Percentiles rank a stretch among this genome's conserved stretches.
Evolutionary conservation across 2,113 vertebrate genomes (phyloP).

Genomic region (Sapayoa aenigma): DNA sequence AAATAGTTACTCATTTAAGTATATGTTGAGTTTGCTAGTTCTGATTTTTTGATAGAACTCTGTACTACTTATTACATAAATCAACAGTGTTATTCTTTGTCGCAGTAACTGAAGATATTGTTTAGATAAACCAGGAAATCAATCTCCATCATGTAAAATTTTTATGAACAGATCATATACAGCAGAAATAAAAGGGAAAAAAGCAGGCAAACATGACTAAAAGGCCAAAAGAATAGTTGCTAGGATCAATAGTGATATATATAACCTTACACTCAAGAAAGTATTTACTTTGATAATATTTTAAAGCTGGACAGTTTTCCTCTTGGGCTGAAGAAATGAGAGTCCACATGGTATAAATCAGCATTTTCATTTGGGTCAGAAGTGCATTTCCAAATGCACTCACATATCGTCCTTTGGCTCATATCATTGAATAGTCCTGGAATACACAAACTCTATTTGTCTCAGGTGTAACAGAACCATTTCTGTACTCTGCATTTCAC

Average conservation of each 20-base stretch:
- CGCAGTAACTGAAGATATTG: neutral
- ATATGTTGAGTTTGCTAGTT: neutral
- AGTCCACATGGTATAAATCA: neutral
- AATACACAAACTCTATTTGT: neutral
- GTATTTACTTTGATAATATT: neutral
- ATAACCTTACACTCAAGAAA: neutral
- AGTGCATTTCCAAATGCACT: neutral
- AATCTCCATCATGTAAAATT: neutral
- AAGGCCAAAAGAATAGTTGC: neutral
- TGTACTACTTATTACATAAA: neutral
- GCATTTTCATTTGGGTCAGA: neutral
- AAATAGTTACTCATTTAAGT: neutral
- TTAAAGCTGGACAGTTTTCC: neutral
- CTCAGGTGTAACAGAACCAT: neutral
- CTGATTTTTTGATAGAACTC: neutral
- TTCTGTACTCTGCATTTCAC: neutral
- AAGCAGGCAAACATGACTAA: neutral
- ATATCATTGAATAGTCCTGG: neutral
- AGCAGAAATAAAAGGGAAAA: neutral
- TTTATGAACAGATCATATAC: neutral
- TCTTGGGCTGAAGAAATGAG: neutral
- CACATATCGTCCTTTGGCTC: neutral
- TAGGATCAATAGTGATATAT: neutral
- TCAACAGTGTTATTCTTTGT: neutral
- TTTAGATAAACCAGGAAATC: neutral